Base-by-base conservation (phyloP, 2,888 invertebrate genomes). In the Unio pictorum region DNA sequence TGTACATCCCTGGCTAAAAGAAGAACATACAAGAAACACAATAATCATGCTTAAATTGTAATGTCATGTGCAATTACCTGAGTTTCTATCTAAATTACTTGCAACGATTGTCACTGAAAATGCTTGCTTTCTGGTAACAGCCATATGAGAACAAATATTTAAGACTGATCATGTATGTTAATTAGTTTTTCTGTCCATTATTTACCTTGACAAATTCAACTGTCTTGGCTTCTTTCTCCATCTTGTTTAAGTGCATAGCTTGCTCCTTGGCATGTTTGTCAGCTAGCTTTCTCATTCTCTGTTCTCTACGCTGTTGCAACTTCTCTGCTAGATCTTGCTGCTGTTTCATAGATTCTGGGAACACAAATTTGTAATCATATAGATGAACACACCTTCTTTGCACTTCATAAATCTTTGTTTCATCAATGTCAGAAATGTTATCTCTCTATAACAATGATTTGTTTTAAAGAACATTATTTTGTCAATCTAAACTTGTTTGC, bases 191-290 rank as follows among this genome's bases (percentile, higher is more conserved):
- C 45, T 15, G 11, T 45, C 15, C 15, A 15, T 11, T 11, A 11
- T 79, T 66, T 72, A 87, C 87, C 78, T 84, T 79, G 5, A 83
- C 69, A 69, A 86, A 79, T 11, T 81, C 83, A 17, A 74, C 76
- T 7, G 83, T 75, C 61, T 79, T 81, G 5, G 76, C 75, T 11
- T 71, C 66, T 62, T 82, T 80, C 11, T 85, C 84, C 34, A 81
- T 73, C 55, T 76, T 80, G 20, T 78, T 74, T 26, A 84, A n/a
- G 60, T 81, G 78, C 20, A 73, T 69, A 23, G 83, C 81, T 61
- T 73, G 76, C 58, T 87, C 84, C 30, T 82, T 81, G 60, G 78
- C 77, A 59, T 89, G 89, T 68, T 86, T 82, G 23, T 80, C 80
- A 4, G 66, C 63, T 55, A 88, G 70, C 67, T 84, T 76, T 28